These are phyloP conservation scores for Paguma larvata DNA, from an alignment of 2,797 vertebrate genomes.

Conservation along the genomic window DNA sequence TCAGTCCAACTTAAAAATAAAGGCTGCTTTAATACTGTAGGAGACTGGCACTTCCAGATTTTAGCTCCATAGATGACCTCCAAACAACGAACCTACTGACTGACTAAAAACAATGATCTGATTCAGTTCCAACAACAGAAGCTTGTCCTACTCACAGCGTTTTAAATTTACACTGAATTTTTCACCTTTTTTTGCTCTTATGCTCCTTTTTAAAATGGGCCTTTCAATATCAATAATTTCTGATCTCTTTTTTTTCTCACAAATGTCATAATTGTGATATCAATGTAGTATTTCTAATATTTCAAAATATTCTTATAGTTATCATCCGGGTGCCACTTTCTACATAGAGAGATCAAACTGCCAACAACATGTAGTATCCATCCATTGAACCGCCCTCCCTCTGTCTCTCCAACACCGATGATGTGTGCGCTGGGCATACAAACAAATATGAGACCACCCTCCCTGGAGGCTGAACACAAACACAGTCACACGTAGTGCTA, in stretches of 20 bases:
- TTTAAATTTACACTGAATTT: neutral
- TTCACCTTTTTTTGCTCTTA: neutral
- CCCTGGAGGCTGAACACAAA: neutral
- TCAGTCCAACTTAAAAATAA: neutral
- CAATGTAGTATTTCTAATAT: neutral
- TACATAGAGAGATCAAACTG: neutral
- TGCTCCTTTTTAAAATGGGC: neutral
- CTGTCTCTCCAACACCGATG: neutral
- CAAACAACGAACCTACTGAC: neutral
- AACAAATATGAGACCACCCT: neutral
- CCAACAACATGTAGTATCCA: neutral
- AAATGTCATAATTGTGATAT: neutral
- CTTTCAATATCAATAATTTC: neutral
- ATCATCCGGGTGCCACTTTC: neutral
- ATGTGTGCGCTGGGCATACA: neutral
- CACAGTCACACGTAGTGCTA: neutral
- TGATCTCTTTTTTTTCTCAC: neutral
- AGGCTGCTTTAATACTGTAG: neutral
- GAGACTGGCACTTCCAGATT: conserved; percentile 50
- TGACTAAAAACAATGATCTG: neutral
- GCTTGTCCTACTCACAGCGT: neutral
- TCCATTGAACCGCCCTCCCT: no score
- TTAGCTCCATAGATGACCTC: neutral
- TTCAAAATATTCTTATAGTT: neutral
- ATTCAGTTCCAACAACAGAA: neutral